phyloP scores from a whole-genome alignment of 2,113 vertebrate genomes.

The Nesogale talazaci region DNA sequence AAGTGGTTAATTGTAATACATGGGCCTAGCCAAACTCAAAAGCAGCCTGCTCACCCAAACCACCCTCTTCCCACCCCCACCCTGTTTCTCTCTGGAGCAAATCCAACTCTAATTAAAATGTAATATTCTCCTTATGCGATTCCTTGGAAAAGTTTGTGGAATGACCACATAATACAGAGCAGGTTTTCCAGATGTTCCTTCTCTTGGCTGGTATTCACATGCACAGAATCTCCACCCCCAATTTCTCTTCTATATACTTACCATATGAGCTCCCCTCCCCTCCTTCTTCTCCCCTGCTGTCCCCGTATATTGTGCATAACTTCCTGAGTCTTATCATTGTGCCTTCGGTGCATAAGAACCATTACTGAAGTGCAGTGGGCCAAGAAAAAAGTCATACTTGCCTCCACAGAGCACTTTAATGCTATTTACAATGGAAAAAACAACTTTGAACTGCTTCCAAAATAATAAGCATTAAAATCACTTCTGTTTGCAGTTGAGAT shows the following conservation, averaged over 20 bases:
- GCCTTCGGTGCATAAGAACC: slow-evolving; percentile 66
- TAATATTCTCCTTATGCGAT: slow-evolving; percentile 80
- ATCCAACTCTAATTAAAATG: slow-evolving; percentile 81
- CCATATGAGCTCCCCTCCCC: slow-evolving; percentile 63
- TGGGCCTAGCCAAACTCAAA: slow-evolving; percentile 60
- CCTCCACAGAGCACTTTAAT: slow-evolving; percentile 74
- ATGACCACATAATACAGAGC: slow-evolving; percentile 79
- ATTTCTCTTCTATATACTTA: slow-evolving; percentile 61
- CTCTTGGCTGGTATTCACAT: slow-evolving; percentile 68
- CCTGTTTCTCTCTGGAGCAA: slow-evolving; percentile 65
- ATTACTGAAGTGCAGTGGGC: slow-evolving; percentile 72
- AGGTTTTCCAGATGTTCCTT: slow-evolving; percentile 72
- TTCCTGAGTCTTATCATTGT: slow-evolving; percentile 69
- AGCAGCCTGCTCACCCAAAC: slow-evolving; percentile 63
- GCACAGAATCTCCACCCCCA: slow-evolving; percentile 38
- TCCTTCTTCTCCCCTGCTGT: slow-evolving; percentile 59
- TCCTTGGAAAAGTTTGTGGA: slow-evolving; percentile 77
- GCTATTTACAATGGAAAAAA: slow-evolving; percentile 77
- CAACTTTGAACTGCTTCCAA: slow-evolving; percentile 84
- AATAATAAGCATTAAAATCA: slow-evolving; percentile 83
- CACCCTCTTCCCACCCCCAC: not conserved
- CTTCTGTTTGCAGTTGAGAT: slow-evolving; percentile 82
- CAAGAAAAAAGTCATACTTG: slow-evolving; percentile 70
- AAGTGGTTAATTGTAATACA: slow-evolving; percentile 67
- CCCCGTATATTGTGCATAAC: slow-evolving; percentile 59